These are phyloP conservation scores for Hycleus phaleratus DNA, from an alignment of 1,140 invertebrate species.

Conservation along the genomic window DNA sequence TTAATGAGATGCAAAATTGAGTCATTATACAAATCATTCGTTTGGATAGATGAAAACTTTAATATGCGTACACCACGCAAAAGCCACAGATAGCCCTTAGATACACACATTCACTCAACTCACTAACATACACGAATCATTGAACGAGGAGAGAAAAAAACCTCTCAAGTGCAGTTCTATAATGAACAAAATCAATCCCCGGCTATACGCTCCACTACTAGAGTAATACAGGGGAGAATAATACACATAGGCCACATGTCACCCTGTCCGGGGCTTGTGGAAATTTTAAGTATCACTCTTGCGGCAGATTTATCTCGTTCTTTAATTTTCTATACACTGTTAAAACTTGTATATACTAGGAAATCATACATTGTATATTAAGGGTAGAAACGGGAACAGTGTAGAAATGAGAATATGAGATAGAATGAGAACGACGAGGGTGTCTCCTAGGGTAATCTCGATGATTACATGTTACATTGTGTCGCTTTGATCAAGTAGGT, in stretches of 20 bases:
- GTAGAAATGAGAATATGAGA: neutral
- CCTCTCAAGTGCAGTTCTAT: constrained; percentile 12
- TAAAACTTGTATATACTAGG: constrained; percentile 4
- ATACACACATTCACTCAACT: too few relatives aligned
- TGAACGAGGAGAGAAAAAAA: constrained; percentile 1
- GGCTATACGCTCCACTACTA: constrained; percentile 10
- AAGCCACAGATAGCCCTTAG: too few relatives aligned
- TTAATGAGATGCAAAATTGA: constrained; percentile 2
- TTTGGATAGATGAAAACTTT: neutral
- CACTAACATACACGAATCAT: too few relatives aligned
- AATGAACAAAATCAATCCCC: constrained; percentile 4
- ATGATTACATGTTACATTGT: constrained; percentile 35
- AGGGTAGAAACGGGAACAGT: neutral
- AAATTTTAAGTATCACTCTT: constrained; percentile 20
- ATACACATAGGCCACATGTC: constrained; percentile 20
- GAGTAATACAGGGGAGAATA: neutral
- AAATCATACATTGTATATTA: neutral
- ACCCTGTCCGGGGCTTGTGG: constrained; percentile 13
- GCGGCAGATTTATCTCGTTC: constrained; percentile 20
- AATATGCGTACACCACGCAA: neutral
- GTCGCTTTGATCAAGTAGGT: constrained; percentile 31
- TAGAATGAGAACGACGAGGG: neutral
- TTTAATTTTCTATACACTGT: constrained; percentile 26
- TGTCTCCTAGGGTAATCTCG: constrained; percentile 23
- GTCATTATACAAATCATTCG: neutral